Evolutionary conservation across 2,888 invertebrate genomes (phyloP).

Genomic region (Pyrrhosoma nymphula): DNA sequence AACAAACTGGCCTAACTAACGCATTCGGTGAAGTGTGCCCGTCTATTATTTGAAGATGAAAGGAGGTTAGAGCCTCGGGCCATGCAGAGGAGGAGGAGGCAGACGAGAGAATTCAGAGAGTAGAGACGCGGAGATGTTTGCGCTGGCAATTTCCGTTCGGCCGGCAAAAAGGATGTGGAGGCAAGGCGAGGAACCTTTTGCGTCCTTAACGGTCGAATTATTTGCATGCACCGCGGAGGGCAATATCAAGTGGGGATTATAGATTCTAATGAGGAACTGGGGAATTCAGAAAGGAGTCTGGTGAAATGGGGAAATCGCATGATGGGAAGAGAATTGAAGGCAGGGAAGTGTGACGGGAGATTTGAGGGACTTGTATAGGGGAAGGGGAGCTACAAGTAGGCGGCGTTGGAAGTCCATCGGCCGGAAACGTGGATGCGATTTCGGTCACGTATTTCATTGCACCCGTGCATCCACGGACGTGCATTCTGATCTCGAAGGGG

Average conservation of each 20-base stretch:
- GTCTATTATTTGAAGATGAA: constrained; percentile 28
- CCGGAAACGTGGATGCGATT: background rate
- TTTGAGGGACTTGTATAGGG: background rate
- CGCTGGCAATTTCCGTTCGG: background rate
- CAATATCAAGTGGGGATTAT: background rate
- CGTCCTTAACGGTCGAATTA: background rate
- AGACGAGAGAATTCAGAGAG: background rate
- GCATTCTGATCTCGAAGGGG: background rate
- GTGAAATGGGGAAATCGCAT: no score
- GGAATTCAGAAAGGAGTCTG: no score
- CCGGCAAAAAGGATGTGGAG: background rate
- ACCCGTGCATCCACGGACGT: background rate
- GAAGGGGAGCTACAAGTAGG: background rate
- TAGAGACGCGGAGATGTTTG: background rate
- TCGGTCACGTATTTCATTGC: constrained; percentile 8
- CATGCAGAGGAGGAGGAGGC: background rate
- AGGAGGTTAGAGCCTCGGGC: background rate
- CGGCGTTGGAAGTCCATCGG: background rate
- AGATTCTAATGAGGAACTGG: background rate
- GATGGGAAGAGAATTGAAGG: background rate
- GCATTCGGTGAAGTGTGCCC: background rate
- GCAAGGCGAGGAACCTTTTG: background rate
- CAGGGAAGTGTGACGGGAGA: background rate
- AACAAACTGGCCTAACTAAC: background rate
- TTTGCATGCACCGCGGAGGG: background rate